Evolutionary conservation across 2,113 vertebrate species (phyloP).

Genomic region (Geococcyx californianus): DNA sequence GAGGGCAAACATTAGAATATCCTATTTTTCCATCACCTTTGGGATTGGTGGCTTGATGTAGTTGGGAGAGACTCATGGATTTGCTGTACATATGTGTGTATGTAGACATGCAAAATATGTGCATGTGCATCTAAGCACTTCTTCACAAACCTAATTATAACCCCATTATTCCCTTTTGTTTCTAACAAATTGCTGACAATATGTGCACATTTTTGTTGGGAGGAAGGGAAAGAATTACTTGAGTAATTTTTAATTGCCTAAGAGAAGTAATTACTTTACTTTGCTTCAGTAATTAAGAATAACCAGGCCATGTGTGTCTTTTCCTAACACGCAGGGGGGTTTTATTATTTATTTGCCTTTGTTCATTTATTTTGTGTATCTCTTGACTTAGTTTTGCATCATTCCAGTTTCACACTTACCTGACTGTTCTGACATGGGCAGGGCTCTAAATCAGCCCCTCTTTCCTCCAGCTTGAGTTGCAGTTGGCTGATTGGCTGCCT

Average conservation of each 20-base stretch:
- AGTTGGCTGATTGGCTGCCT: not conserved
- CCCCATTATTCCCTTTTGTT: constrained; percentile 26
- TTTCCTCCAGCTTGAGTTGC: not conserved
- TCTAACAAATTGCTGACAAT: constrained; percentile 20
- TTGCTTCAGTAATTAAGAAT: constrained; percentile 64
- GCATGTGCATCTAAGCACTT: not conserved
- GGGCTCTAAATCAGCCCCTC: not conserved
- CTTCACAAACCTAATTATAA: not conserved
- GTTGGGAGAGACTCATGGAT: not conserved
- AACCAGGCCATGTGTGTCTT: constrained; percentile 45
- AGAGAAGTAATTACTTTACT: constrained; percentile 63
- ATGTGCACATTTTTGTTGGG: constrained; percentile 19
- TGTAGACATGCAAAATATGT: not conserved
- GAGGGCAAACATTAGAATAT: accelerated
- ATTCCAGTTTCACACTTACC: not conserved
- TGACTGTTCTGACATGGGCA: not conserved
- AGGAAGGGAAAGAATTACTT: constrained; percentile 32
- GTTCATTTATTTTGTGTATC: not conserved
- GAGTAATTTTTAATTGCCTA: constrained; percentile 61
- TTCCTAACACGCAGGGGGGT: not conserved
- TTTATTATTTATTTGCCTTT: not conserved
- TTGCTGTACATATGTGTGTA: not conserved
- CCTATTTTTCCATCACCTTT: not conserved
- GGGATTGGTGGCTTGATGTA: not conserved
- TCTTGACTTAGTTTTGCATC: not conserved